These are phyloP conservation scores for Leucophenga montana DNA, from an alignment of 2,888 invertebrate genomes.

Conservation along the genomic window DNA sequence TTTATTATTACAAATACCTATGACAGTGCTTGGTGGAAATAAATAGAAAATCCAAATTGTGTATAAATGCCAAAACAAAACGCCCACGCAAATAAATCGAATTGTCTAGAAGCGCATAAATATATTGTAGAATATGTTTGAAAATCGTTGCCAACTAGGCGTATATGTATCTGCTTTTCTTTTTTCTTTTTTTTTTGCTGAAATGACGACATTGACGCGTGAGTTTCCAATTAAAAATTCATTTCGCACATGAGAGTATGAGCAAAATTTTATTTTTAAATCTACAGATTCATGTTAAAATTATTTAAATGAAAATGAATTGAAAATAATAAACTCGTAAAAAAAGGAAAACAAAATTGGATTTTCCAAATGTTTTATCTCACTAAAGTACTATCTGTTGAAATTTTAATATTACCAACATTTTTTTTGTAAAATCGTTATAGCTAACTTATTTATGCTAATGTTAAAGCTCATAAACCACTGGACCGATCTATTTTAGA, in stretches of 20 bases:
- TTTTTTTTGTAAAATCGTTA: too few species aligned
- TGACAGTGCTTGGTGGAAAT: conserved; percentile 12
- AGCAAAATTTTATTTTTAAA: conserved; percentile 20
- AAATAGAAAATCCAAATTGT: conserved; percentile 7
- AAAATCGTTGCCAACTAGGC: conserved; percentile 9
- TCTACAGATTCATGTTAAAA: conserved; percentile 1
- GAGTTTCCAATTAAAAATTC: conserved; percentile 56
- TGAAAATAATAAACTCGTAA: not conserved
- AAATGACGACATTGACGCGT: conserved; percentile 62
- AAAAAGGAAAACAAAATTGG: too few species aligned
- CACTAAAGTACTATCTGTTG: too few species aligned
- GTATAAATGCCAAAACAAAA: not conserved
- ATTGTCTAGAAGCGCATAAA: not conserved
- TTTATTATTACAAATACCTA: not conserved
- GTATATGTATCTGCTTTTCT: conserved; percentile 37
- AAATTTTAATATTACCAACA: too few species aligned
- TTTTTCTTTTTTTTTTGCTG: conserved; percentile 49
- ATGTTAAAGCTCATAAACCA: too few species aligned
- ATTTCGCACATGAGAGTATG: not conserved
- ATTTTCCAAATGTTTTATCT: too few species aligned
- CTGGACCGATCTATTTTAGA: too few species aligned
- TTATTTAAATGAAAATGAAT: conserved; percentile 1
- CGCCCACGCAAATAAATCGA: conserved; percentile 10
- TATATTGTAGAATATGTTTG: too few species aligned
- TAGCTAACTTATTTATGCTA: too few species aligned